Percentiles rank a stretch among this genome's conserved stretches.
phyloP scores from a whole-genome alignment of 2,888 invertebrate genomes.

The Philereme vetulata region DNA sequence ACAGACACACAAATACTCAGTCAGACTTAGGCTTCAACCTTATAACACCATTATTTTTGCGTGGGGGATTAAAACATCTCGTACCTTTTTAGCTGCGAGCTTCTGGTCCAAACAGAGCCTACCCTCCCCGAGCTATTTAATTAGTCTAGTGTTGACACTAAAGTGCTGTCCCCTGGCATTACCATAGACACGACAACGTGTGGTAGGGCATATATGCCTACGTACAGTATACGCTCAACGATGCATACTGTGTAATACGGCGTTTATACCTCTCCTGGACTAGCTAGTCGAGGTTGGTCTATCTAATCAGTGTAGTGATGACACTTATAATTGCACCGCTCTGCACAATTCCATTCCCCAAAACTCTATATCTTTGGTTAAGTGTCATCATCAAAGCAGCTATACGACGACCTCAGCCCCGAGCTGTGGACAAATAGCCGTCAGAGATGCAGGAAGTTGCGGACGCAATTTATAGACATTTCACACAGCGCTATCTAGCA shows the following conservation, averaged over 20 bases:
- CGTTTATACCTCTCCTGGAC: background rate
- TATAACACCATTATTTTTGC: too few species aligned
- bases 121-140: background rate
- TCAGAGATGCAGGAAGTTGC: too few species aligned
- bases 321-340: conserved; percentile 33
- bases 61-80: background rate
- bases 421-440: too few species aligned
- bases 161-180: background rate
- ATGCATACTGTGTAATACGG: too few species aligned
- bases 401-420: too few species aligned
- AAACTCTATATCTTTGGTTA: too few species aligned
- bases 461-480: too few species aligned
- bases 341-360: background rate
- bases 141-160: background rate
- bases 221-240: background rate
- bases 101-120: background rate
- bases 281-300: conserved; percentile 39
- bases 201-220: background rate
- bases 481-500: too few species aligned
- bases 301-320: conserved; percentile 52
- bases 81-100: background rate
- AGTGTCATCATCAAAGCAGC: too few species aligned
- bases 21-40: too few species aligned
- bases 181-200: background rate
- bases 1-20: too few species aligned